Base-by-base conservation (phyloP, 1,140 invertebrate species). In the Papilio helenus region DNA sequence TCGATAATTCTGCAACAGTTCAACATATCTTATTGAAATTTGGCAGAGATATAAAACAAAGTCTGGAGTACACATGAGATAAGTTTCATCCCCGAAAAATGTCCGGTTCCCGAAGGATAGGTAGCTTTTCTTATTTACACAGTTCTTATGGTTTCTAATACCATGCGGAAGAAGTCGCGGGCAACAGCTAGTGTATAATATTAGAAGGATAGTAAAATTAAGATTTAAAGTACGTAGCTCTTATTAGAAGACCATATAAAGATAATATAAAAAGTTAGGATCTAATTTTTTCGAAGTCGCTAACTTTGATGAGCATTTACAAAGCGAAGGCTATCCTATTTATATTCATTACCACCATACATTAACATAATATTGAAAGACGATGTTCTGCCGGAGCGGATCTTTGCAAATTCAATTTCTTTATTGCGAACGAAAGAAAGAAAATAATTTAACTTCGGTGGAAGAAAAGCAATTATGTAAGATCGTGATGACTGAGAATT, bases 361-460 rank as follows among this genome's bases (percentile, higher is more conserved):
- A 68, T 68, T 68, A 68, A 29, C 61, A 68, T 68, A 68, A 68
- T 68, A 68, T 68, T 68, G 61, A 68, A 61, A 68, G 61, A 68
- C 26, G 26, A 7, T 68, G 61, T 68, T 68, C 61, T 29, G 23
- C 61, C 61, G 26, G 23, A 16, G 61, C 61, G 23, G 26, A 29
- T 68, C 61, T 68, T 68, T 68, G 26, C 23, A 68, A 68, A 68
- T 68, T 68, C 61, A 68, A 68, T 68, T 68, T 68, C 61, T 68
- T 68, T 68, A 68, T 29, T 68, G 61, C 61, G 26, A 26, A 61
- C 10, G 20, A 68, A 29, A 68, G 61, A 68, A 68, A 68, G 26
- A 26, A 5, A 68, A 61, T 61, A 61, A 68, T 68, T 68, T 14
- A 16, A 68, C 61, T 61, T 61, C 20, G 26, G 26, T 23, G 26